These are phyloP conservation scores for Tetraneura akinire DNA, from an alignment of 1,140 invertebrate species.

Conservation along the genomic window DNA sequence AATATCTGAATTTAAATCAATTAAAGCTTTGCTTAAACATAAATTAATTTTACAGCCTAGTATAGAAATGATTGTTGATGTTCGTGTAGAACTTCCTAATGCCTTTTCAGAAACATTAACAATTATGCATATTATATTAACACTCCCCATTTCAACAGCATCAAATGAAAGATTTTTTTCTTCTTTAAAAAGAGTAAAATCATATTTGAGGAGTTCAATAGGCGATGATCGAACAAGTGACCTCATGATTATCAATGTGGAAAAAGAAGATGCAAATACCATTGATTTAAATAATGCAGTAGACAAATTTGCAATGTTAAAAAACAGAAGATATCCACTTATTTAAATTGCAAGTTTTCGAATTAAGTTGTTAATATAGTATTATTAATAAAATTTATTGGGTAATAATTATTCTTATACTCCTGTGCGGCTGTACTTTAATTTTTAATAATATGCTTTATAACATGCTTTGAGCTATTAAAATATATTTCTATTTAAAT, in stretches of 20 bases:
- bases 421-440: neutral
- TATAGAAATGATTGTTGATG: neutral
- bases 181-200: slow-evolving; percentile 15
- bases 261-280: neutral
- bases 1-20: neutral
- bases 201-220: neutral
- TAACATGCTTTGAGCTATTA: neutral
- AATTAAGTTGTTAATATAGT: too few relatives aligned
- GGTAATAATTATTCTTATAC: too few relatives aligned
- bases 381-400: too few relatives aligned
- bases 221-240: neutral
- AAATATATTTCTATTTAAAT: neutral
- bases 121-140: neutral
- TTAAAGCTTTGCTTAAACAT: neutral
- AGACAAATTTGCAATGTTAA: neutral
- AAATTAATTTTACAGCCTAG: neutral
- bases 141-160: neutral
- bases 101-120: slow-evolving; percentile 25
- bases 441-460: neutral
- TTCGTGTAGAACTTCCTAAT: neutral
- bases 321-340: neutral
- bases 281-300: slow-evolving; percentile 5
- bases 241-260: neutral
- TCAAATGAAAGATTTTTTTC: slow-evolving; percentile 31
- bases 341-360: too few relatives aligned